Percentiles rank a stretch among this genome's conserved stretches.
Conservation (phyloP, 1,140 invertebrate genomes). For the Theocolax elegans region DNA sequence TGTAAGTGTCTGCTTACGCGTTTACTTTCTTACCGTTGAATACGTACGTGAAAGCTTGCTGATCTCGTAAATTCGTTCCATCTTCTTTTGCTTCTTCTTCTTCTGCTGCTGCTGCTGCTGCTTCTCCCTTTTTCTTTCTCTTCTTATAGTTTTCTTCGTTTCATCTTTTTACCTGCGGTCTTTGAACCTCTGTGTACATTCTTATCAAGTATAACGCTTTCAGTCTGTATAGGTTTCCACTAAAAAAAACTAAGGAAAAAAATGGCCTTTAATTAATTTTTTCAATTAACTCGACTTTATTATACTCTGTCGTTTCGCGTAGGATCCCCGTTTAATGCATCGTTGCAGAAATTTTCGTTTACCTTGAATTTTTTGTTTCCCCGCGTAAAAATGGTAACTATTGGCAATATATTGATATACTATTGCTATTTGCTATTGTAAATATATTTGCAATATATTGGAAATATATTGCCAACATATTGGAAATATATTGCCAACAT, state of each 20-base stretch:
- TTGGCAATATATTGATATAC: no score
- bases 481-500: no score
- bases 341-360: slow-evolving; percentile 29
- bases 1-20: slow-evolving; percentile 48
- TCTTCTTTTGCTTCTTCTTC: no score
- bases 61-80: slow-evolving; percentile 38
- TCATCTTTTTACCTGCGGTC: not conserved
- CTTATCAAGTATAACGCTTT: no score
- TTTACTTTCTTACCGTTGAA: slow-evolving; percentile 11
- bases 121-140: not conserved
- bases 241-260: not conserved
- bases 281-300: slow-evolving; percentile 37
- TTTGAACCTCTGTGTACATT: slow-evolving; percentile 22
- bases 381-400: no score
- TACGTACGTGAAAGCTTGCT: slow-evolving; percentile 10
- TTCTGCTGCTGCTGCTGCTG: no score
- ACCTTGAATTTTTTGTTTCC: no score
- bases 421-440: no score
- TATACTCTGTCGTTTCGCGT: no score
- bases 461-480: no score
- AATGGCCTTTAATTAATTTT: slow-evolving; percentile 43
- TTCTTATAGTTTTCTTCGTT: not conserved
- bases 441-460: no score
- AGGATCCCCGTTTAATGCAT: slow-evolving; percentile 16
- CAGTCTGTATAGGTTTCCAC: slow-evolving; percentile 7